phyloP scores from a whole-genome alignment of 2,797 vertebrate genomes.

The Helostoma temminkii region DNA sequence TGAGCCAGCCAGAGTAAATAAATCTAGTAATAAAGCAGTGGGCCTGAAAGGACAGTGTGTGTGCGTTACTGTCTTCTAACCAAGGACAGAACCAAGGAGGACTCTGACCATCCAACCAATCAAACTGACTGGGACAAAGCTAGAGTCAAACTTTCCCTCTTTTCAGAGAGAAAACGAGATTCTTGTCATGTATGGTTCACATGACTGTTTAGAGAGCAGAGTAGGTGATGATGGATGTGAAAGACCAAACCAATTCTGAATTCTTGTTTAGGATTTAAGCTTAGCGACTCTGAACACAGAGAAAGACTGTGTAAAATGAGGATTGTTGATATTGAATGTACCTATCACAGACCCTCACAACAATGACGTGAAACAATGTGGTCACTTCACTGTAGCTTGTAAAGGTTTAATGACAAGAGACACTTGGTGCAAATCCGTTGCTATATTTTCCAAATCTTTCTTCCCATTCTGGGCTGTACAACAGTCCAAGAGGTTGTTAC shows the following conservation, averaged over 20 bases:
- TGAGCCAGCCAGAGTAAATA: constrained; percentile 54
- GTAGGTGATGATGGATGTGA: too few species aligned
- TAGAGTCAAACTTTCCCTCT: neutral
- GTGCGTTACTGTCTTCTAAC: constrained; percentile 9
- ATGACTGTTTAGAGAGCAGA: too few species aligned
- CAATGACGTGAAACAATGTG: neutral
- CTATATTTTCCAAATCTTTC: too few species aligned
- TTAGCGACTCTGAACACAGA: too few species aligned
- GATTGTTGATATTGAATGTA: too few species aligned
- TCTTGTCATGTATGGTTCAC: too few species aligned
- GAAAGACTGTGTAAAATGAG: too few species aligned
- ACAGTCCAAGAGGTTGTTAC: too few species aligned
- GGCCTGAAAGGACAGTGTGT: constrained; percentile 21
- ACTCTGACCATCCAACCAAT: neutral
- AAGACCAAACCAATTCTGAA: too few species aligned
- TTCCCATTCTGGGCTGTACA: neutral
- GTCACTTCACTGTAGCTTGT: neutral
- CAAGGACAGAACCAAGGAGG: constrained; percentile 45
- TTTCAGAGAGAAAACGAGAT: neutral
- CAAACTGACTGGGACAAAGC: neutral
- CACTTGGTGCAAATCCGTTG: too few species aligned
- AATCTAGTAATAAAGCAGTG: constrained; percentile 48
- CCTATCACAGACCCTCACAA: neutral
- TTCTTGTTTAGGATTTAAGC: too few species aligned
- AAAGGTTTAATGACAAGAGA: neutral